Base-by-base conservation (phyloP, 53 echinoderm and acorn worm species). In the Temnopleurus reevesii region DNA sequence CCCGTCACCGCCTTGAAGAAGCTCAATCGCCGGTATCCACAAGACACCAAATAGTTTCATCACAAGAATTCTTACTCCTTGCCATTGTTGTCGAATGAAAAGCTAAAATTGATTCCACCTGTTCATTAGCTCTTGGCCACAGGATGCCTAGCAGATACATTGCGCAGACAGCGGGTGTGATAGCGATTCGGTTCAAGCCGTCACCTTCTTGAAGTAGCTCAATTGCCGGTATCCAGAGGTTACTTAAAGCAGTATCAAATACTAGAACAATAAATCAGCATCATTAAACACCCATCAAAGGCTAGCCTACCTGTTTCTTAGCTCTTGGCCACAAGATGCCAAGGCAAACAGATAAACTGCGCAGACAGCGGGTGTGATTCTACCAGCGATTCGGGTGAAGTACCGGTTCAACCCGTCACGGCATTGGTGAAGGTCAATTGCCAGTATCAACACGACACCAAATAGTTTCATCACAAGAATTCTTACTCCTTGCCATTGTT, bases 21-120 rank as follows among this genome's bases (percentile, higher is more conserved):
- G 92, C 46, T 99, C 96, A 82, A 99, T 99, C 76, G 96, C 96
- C 28, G 99, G 99, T 18, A 99, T 95, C 99, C 99, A 99, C 35
- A 96, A 77, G 28, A 99, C 90, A 59, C 99, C 96, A 29, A 99
- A 91, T n/a, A 76, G 96, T 4, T 90, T 91, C 99, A 99, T 96
- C 8, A 94, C 92, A 53, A 99, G 81, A 18, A 99, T 93, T 55
- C 96, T 96, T n/a, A 99, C 89, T 71, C 99, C n/a, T n/a, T n/a
- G n/a, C n/a, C n/a, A n/a, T n/a, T n/a, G n/a, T n/a, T n/a, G n/a
- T n/a, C n/a, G n/a, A n/a, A n/a, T n/a, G n/a, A n/a, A n/a, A n/a
- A n/a, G n/a, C n/a, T n/a, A n/a, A n/a, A n/a, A n/a, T n/a, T n/a
- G n/a, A n/a, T n/a, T n/a, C n/a, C 63, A 98, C 99, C 96, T 96